Conservation (phyloP, 2,113 vertebrate genomes). For the Embiotoca jacksoni region DNA sequence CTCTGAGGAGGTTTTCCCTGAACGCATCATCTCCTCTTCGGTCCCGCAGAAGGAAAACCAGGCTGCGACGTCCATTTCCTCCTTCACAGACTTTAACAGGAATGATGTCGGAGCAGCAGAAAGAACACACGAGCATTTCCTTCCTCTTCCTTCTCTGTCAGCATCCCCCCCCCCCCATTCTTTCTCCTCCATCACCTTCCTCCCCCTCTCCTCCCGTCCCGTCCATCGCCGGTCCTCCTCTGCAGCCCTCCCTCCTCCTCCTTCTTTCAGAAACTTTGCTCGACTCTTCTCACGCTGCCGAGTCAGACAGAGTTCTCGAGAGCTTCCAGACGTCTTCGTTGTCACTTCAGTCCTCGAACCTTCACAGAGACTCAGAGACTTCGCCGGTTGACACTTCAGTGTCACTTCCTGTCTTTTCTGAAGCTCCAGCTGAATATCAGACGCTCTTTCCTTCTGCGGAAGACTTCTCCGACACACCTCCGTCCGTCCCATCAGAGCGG, state of each 20-base stretch:
- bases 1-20: neutral
- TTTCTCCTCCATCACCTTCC: neutral
- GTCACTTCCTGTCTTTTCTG: constrained; percentile 12
- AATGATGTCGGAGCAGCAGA: neutral
- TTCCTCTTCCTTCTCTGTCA: neutral
- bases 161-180: neutral
- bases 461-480: no score
- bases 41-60: neutral
- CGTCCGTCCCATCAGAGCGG: neutral
- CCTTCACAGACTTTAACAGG: neutral
- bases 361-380: constrained; percentile 24
- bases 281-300: constrained; percentile 17
- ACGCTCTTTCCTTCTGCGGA: neutral
- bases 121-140: no score
- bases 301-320: neutral
- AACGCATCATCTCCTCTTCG: neutral
- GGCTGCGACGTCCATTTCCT: neutral
- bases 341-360: constrained; percentile 21
- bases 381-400: neutral
- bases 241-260: neutral
- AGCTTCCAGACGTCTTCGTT: constrained; percentile 16
- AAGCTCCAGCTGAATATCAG: neutral
- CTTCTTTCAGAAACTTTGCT: neutral
- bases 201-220: neutral
- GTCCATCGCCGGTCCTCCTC: neutral